Evolutionary conservation across 2,797 vertebrate genomes (phyloP), one percentile per base, ranked within the genome.

Genomic region (Coregonus ussuriensis): DNA sequence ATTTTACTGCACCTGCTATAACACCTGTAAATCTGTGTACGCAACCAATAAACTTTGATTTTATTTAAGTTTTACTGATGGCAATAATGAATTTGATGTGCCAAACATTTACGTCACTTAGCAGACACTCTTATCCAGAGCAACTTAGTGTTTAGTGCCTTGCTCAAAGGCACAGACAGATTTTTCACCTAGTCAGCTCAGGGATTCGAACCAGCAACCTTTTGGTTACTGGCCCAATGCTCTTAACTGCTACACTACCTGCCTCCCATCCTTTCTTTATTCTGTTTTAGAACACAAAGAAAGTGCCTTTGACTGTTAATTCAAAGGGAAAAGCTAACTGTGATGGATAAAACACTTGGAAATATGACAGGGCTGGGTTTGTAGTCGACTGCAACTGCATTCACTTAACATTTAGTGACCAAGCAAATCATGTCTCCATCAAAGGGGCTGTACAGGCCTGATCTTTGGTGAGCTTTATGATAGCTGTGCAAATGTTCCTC

Each of bases 321-420:
- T 41, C 7, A 25, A 51, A 70, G 9, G n/a, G 13, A 70, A 11
- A 63, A 63, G 6, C 18, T 59, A 63, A 63, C 59, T 25, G 9
- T 59, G n/a, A 9, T 63, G 25, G 21, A 25, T 29, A 63, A 6
- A 63, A 25, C 9, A 29, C 21, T 63, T 3, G 59, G 59, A 25
- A 62, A 63, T 63, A 63, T 25, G 59, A 66, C 11, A 25, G 59
- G 59, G 59, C 59, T 63, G 16, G 29, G n/a, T 62, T 25, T 25
- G n/a, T 47, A 15, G n/a, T 47, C 29, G 31, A 29, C 13, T 47
- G 9, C 41, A 47, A 47, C 47, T 72, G 11, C 25, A 16, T 72
- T 70, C n/a, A 25, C 52, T 56, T 67, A 75, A 41, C 25, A 31
- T 81, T 81, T 62, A 77, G 7, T 59, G 11, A 21, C 35, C 14